Percentiles rank a stretch among this genome's conserved stretches.
phyloP scores from a whole-genome alignment of 1,140 invertebrate species.

The Drosophila azteca region DNA sequence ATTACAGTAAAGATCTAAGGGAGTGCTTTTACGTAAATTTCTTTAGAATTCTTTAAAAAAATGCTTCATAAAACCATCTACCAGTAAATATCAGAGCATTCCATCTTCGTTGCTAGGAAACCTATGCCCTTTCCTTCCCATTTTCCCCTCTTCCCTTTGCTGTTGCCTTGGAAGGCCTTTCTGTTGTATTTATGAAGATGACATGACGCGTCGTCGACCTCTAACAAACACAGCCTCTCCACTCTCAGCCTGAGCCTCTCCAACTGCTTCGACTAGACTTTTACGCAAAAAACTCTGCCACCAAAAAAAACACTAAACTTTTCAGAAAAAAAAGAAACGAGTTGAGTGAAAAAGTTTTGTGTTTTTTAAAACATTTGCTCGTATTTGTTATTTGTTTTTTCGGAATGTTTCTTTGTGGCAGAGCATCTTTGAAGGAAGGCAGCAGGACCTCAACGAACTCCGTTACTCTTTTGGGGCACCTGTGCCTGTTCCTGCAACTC shows the following conservation, averaged over 20 bases:
- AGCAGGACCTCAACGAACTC: slow-evolving; percentile 56
- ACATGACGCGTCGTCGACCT: slow-evolving; percentile 42
- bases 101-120: slow-evolving; percentile 5
- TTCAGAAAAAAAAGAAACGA: not conserved
- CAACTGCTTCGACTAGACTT: too few species aligned
- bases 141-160: slow-evolving; percentile 8
- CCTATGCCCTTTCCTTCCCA: too few species aligned
- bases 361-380: slow-evolving; percentile 29
- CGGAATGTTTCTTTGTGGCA: slow-evolving; percentile 60
- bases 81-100: slow-evolving; percentile 15
- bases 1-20: too few species aligned
- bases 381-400: slow-evolving; percentile 44
- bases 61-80: too few species aligned
- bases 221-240: slow-evolving; percentile 28
- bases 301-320: slow-evolving; percentile 37
- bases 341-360: slow-evolving; percentile 36
- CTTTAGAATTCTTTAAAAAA: not conserved
- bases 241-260: too few species aligned
- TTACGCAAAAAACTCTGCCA: slow-evolving; percentile 19
- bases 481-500: too few species aligned
- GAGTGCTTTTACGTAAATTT: too few species aligned
- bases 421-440: slow-evolving; percentile 50
- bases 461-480: not conserved
- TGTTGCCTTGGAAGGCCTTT: slow-evolving; percentile 48
- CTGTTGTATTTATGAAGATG: slow-evolving; percentile 54